Conservation (phyloP, 2,888 invertebrate genomes). For the Tetragonisca angustula region DNA sequence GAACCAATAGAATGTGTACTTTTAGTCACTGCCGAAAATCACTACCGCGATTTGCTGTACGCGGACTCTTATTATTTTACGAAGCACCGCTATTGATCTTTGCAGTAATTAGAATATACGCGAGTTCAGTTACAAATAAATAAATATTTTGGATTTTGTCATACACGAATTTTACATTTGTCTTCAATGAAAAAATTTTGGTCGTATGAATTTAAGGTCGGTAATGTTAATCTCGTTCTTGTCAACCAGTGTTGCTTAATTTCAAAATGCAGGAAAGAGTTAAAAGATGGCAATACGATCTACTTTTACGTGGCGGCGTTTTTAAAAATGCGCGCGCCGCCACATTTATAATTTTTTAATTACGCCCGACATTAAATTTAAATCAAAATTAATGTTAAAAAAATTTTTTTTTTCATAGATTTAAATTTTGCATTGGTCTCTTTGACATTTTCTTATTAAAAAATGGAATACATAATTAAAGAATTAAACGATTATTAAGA, state of each 20-base stretch:
- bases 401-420: neutral
- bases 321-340: too few species aligned
- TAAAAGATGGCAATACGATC: constrained; percentile 24
- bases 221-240: constrained; percentile 15
- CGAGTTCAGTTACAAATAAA: constrained; percentile 9
- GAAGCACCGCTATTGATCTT: neutral
- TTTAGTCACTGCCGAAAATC: constrained; percentile 17
- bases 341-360: too few species aligned
- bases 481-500: neutral
- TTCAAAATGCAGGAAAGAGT: neutral
- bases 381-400: too few species aligned
- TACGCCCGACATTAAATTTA: too few species aligned
- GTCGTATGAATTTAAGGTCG: neutral
- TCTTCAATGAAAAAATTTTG: neutral
- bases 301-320: neutral
- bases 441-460: neutral
- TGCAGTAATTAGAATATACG: neutral
- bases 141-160: neutral
- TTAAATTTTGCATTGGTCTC: neutral
- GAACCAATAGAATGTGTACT: constrained; percentile 34
- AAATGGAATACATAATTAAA: neutral
- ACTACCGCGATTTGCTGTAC: neutral
- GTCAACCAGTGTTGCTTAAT: neutral
- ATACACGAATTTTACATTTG: neutral
- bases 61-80: neutral